Evolutionary conservation across 2,113 vertebrate species (phyloP).

Genomic region (Tupaia tana): DNA sequence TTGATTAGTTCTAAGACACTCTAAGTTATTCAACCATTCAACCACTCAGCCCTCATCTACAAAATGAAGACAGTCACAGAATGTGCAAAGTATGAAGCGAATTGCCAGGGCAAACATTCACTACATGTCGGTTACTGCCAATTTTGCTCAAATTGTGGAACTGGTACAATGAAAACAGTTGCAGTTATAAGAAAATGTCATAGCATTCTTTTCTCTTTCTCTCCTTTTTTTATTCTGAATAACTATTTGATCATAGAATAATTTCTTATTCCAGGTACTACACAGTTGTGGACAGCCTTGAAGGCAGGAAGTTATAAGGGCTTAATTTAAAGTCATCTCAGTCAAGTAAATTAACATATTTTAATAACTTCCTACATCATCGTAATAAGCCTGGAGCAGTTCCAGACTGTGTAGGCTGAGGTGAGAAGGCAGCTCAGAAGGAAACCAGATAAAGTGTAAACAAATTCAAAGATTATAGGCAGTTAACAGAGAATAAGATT

Average conservation of each 20-base stretch:
- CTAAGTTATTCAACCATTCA: not conserved
- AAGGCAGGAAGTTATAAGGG: conserved; percentile 62
- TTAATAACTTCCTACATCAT: conserved; percentile 76
- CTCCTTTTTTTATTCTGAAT: not conserved
- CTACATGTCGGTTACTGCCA: not conserved
- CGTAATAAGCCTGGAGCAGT: conserved; percentile 65
- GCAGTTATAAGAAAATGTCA: conserved; percentile 4
- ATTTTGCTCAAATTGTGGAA: conserved; percentile 51
- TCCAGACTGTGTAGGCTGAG: conserved; percentile 52
- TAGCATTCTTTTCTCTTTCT: not conserved
- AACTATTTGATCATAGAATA: conserved; percentile 43
- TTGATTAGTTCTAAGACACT: not conserved
- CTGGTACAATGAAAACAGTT: not conserved
- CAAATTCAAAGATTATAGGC: conserved; percentile 63
- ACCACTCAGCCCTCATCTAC: not conserved
- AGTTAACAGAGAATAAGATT: conserved; percentile 57
- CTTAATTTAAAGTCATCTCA: conserved; percentile 71
- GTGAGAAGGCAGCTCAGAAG: conserved; percentile 38
- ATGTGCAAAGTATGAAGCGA: not conserved
- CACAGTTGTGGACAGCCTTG: conserved; percentile 16
- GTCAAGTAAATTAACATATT: conserved; percentile 76
- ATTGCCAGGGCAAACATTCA: not conserved
- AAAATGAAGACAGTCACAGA: not conserved
- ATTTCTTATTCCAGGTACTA: conserved; percentile 55
- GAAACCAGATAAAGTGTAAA: conserved; percentile 66